Conservation (phyloP, 1,140 invertebrate genomes). For the Drosophila seguyi region DNA sequence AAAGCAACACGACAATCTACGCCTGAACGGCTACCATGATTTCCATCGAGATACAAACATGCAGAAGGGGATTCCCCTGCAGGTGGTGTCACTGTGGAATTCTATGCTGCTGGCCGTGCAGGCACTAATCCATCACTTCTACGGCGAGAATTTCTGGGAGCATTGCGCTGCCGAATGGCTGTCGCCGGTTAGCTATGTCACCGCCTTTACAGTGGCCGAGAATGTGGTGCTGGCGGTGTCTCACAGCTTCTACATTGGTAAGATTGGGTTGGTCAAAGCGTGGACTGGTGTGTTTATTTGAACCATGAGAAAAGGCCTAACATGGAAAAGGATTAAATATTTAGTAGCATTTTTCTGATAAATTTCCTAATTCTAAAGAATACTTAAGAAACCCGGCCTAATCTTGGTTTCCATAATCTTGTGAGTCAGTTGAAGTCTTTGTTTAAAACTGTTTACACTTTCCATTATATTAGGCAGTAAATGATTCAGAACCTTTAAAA, state of each 20-base stretch:
- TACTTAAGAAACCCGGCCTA: slow-evolving; percentile 6
- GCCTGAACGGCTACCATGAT: slow-evolving; percentile 88
- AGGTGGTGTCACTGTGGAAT: slow-evolving; percentile 88
- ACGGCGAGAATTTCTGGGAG: slow-evolving; percentile 87
- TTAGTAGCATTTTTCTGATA: neutral
- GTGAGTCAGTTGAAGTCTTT: neutral
- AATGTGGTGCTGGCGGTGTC: slow-evolving; percentile 86
- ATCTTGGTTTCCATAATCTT: neutral
- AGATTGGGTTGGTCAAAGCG: slow-evolving; percentile 42
- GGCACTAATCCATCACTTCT: slow-evolving; percentile 88
- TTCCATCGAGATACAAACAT: slow-evolving; percentile 88
- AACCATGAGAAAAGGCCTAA: neutral
- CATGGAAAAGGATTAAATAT: no score
- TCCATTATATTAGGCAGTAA: neutral
- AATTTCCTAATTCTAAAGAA: neutral
- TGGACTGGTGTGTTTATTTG: no score
- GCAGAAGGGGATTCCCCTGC: slow-evolving; percentile 87
- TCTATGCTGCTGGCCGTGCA: slow-evolving; percentile 87
- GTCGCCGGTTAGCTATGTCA: slow-evolving; percentile 87
- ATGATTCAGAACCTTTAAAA: neutral
- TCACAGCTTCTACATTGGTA: slow-evolving; percentile 88
- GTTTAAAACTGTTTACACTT: neutral
- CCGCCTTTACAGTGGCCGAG: slow-evolving; percentile 87
- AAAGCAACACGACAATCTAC: slow-evolving; percentile 87
- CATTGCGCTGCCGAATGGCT: slow-evolving; percentile 87